Evolutionary conservation across 2,797 vertebrate species (phyloP), one percentile per base, ranked within the genome.

Genomic region (Mionectes olivaceus): DNA sequence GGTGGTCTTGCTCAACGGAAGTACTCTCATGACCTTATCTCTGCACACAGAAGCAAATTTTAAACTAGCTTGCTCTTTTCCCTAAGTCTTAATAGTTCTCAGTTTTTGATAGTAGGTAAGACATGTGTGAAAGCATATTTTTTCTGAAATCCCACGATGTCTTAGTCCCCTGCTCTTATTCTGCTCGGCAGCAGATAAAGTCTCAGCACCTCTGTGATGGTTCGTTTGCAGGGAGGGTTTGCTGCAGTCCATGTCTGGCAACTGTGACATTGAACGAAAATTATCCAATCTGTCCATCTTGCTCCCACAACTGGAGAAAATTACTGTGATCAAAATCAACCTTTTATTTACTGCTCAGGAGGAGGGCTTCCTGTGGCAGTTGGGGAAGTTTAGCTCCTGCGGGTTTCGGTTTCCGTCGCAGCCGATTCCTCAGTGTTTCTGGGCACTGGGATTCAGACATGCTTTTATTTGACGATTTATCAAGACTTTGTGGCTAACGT

Each of bases 251-350:
- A 65, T 53, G 5, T 53, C 59, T 65, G 81, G 79, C 80, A 81
- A 46, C 89, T 56, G 80, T 39, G 43, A 70, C 71, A 52, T 80
- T 95, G 71, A 93, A 7, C 37, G 76, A 82, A 47, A 64, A 93
- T 92, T 79, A 88, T 35, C 88, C 74, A 32, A 17, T 69, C 87
- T 90, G 87, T 65, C 76, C 47, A 30, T 88, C 85, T 59, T 83
- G 11, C 67, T 89, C 71, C 46, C 21, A 12, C 90, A 77, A 87
- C 90, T 93, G 87, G 56, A 44, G 78, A 76, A 92, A 92, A 97
- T 95, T 55, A 84, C 93, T 92, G 77, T 76, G 43, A 91, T 96
- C 81, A 47, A 80, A 95, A 63, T 87, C 93, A 81, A 53, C 94
- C 77, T 94, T 74, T 63, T 74, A 35, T 93, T 90, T 92, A 49